Percentiles rank a stretch among this genome's conserved stretches.
phyloP scores from a whole-genome alignment of 2,888 invertebrate species.

The Scaptomyza reducta region DNA sequence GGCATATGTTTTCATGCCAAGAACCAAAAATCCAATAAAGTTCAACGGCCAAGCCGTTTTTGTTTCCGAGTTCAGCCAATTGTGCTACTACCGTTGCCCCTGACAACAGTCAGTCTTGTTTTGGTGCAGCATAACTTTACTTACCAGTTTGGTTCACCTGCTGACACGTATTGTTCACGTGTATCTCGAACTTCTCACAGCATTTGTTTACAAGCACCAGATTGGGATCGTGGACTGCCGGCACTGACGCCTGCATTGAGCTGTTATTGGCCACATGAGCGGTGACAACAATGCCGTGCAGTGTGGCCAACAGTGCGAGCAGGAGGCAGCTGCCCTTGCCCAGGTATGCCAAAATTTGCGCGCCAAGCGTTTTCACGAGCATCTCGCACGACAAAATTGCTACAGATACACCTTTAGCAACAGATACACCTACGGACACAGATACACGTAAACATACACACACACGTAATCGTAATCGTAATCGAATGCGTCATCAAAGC shows the following conservation, averaged over 20 bases:
- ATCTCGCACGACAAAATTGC: slow-evolving; percentile 40
- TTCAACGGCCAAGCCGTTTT: slow-evolving; percentile 61
- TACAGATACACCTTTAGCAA: slow-evolving; percentile 25
- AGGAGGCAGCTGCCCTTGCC: slow-evolving; percentile 54
- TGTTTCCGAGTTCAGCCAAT: slow-evolving; percentile 27
- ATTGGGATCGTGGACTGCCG: slow-evolving; percentile 40
- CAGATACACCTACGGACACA: slow-evolving; percentile 29
- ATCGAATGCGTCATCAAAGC: slow-evolving; percentile 73
- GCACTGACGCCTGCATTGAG: slow-evolving; percentile 19
- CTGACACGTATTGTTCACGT: slow-evolving; percentile 88
- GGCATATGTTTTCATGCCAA: slow-evolving; percentile 53
- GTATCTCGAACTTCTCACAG: slow-evolving; percentile 89
- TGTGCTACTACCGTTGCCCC: slow-evolving; percentile 38
- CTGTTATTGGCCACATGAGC: slow-evolving; percentile 50
- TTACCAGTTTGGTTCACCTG: slow-evolving; percentile 87
- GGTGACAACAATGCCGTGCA: slow-evolving; percentile 15
- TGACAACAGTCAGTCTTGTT: slow-evolving; percentile 48
- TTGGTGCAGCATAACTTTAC: slow-evolving; percentile 17
- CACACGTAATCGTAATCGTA: slow-evolving; percentile 27
- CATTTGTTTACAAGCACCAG: slow-evolving; percentile 89
- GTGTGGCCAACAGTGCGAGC: slow-evolving; percentile 29
- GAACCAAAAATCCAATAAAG: slow-evolving; percentile 66
- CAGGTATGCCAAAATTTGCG: slow-evolving; percentile 57
- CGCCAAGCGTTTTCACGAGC: slow-evolving; percentile 64
- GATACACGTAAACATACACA: slow-evolving; percentile 20